Evolutionary conservation across 2,797 vertebrate genomes (phyloP).

Genomic region (Hapalemur alaotrensis): DNA sequence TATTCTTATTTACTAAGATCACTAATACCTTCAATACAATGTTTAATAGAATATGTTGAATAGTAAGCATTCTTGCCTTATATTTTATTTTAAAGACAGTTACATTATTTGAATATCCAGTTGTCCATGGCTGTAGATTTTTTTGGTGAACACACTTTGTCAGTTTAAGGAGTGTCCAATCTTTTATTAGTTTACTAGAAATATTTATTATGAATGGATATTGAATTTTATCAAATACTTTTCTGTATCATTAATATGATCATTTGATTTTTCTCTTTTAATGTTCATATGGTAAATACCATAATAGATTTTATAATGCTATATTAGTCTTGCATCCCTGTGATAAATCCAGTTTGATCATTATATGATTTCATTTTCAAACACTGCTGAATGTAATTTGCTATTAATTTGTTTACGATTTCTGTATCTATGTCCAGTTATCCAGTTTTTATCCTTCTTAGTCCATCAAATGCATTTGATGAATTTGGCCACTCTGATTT

Average conservation of each 20-base stretch:
- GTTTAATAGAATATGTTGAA: background rate
- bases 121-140: background rate
- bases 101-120: background rate
- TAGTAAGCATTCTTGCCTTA: background rate
- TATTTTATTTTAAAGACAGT: background rate
- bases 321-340: background rate
- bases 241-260: background rate
- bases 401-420: background rate
- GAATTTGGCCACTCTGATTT: background rate
- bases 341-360: background rate
- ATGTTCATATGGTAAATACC: background rate
- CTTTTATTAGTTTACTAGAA: background rate
- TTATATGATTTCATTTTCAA: background rate
- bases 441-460: background rate
- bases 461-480: background rate
- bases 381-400: background rate
- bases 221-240: conserved; percentile 13
- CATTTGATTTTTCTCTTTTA: conserved; percentile 24
- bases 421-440: background rate
- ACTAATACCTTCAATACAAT: background rate
- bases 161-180: background rate
- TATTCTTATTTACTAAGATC: background rate
- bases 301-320: background rate
- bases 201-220: background rate
- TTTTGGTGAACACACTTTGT: background rate